phyloP scores from a whole-genome alignment of 2,113 vertebrate species.

The Oncorhynchus nerka region DNA sequence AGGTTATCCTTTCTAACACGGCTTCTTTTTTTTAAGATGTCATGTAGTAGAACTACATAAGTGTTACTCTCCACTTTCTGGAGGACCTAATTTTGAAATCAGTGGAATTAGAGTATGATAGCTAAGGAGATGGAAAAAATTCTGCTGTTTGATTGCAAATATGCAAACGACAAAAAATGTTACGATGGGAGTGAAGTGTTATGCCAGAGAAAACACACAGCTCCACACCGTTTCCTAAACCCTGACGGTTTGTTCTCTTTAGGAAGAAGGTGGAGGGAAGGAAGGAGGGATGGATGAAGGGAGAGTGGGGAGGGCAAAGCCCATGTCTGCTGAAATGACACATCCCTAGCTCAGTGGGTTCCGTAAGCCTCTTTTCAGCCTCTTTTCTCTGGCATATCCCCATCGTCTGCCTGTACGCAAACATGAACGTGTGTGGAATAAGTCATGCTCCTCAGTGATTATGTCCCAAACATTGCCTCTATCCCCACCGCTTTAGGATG shows the following conservation, averaged over 20 bases:
- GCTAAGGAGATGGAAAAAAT: no score
- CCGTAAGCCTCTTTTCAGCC: slow-evolving; percentile 51
- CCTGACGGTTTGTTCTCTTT: slow-evolving; percentile 26
- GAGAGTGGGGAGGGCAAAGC: slow-evolving; percentile 25
- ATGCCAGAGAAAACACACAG: background rate
- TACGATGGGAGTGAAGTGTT: background rate
- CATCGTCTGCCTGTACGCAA: slow-evolving; percentile 46
- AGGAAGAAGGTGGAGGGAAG: background rate
- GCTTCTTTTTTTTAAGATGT: no score
- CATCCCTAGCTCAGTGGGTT: slow-evolving; percentile 45
- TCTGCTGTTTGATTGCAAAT: no score
- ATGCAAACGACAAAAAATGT: background rate
- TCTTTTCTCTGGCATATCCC: slow-evolving; percentile 44
- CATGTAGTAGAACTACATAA: no score
- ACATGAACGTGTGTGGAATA: slow-evolving; percentile 55
- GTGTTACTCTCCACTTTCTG: no score
- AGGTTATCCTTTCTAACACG: no score
- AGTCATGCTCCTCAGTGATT: slow-evolving; percentile 57
- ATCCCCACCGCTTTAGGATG: slow-evolving; percentile 8
- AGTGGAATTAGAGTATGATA: no score
- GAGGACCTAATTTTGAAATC: no score
- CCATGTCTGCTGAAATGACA: slow-evolving; percentile 56
- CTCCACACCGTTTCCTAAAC: background rate
- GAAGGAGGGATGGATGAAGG: no score
- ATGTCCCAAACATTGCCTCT: slow-evolving; percentile 46